phyloP scores from a whole-genome alignment of 2,888 invertebrate genomes.

The Drosophila merina region DNA sequence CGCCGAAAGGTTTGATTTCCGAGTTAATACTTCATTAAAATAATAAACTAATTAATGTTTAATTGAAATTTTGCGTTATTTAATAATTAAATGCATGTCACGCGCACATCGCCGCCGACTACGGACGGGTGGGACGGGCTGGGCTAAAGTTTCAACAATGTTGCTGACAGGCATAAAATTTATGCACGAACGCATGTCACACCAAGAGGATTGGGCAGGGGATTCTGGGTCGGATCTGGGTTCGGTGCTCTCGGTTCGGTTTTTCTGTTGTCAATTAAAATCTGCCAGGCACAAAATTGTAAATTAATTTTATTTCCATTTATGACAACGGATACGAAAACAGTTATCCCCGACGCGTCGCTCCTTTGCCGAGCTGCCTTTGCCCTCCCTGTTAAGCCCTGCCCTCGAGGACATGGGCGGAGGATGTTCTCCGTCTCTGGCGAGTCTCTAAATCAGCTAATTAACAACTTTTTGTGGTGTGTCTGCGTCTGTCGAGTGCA shows the following conservation, averaged over 20 bases:
- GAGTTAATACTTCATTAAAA: constrained; percentile 53
- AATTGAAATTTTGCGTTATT: constrained; percentile 64
- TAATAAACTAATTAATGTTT: constrained; percentile 65
- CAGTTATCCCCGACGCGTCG: constrained; percentile 8
- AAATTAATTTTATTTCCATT: constrained; percentile 71
- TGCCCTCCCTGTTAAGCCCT: constrained; percentile 9
- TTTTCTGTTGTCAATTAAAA: constrained; percentile 65
- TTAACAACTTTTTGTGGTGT: constrained; percentile 75
- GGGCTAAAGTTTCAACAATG: constrained; percentile 50
- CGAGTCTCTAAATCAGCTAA: constrained; percentile 75
- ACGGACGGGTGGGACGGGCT: neutral
- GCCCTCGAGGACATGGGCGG: constrained; percentile 1
- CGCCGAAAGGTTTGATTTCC: constrained; percentile 8
- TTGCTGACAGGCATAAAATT: constrained; percentile 69
- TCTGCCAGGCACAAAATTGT: constrained; percentile 58
- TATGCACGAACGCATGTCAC: constrained; percentile 58
- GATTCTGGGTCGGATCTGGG: neutral
- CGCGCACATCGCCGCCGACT: constrained; percentile 36
- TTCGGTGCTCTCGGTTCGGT: constrained; percentile 8
- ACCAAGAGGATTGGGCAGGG: constrained; percentile 1
- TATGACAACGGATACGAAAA: constrained; percentile 39
- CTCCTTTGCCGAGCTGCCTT: neutral
- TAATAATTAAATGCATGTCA: constrained; percentile 73
- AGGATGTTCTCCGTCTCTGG: constrained; percentile 34
- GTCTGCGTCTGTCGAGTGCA: constrained; percentile 20